These are phyloP conservation scores for Thinocorus orbignyianus DNA, from an alignment of 2,113 vertebrate genomes.

Conservation along the genomic window DNA sequence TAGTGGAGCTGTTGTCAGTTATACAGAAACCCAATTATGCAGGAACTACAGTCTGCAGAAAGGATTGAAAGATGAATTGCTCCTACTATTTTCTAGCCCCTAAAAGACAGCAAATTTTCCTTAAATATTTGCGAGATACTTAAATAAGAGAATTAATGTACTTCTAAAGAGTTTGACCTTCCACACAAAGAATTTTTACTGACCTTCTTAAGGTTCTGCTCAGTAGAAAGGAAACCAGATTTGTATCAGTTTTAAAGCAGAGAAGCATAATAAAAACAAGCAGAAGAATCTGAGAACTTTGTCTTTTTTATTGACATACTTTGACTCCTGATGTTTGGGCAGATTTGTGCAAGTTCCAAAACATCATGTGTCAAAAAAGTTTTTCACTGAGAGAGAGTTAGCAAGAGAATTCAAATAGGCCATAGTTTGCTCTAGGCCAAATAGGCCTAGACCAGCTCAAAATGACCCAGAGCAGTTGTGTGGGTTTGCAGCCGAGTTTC, in stretches of 20 bases:
- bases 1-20: background rate
- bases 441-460: too few relatives aligned
- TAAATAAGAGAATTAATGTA: background rate
- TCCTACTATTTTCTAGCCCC: background rate
- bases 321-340: background rate
- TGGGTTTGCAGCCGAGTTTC: background rate
- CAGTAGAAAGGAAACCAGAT: background rate
- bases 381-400: background rate
- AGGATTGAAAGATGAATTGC: background rate
- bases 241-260: background rate
- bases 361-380: background rate
- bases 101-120: background rate
- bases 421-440: fast-evolving
- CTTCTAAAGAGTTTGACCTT: background rate
- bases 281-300: background rate
- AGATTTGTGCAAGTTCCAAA: background rate
- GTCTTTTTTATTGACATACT: background rate
- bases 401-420: background rate
- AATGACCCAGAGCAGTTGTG: background rate
- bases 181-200: background rate
- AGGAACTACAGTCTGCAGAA: background rate
- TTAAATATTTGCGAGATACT: background rate
- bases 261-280: background rate
- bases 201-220: background rate
- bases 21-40: background rate